Conservation (phyloP, 2,797 vertebrate species). For the Enteromius treurensis region DNA sequence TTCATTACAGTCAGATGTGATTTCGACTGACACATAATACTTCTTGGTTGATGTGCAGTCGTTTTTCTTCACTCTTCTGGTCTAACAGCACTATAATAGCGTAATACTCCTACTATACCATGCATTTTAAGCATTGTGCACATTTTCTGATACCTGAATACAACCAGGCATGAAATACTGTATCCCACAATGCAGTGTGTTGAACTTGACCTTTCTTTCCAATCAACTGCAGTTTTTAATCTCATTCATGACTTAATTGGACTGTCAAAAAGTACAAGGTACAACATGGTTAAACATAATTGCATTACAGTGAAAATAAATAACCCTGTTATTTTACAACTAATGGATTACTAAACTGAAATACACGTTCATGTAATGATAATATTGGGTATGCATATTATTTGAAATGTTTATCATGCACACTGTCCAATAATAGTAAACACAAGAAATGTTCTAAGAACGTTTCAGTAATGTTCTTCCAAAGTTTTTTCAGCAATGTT, state of each 20-base stretch:
- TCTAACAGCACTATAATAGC: neutral
- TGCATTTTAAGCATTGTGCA: neutral
- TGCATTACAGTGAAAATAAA: constrained; percentile 1
- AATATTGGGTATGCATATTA: neutral
- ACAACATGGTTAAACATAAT: neutral
- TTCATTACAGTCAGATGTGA: neutral
- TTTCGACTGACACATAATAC: constrained; percentile 16
- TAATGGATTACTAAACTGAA: neutral
- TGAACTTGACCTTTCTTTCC: neutral
- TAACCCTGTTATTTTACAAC: neutral
- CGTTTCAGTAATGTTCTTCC: too few relatives aligned
- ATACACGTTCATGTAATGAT: neutral
- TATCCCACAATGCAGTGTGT: neutral
- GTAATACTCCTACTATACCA: neutral
- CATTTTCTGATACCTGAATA: neutral
- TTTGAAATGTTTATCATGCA: constrained; percentile 1
- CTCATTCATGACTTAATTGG: neutral
- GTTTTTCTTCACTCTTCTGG: neutral
- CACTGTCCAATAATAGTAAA: neutral
- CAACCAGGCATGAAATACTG: neutral
- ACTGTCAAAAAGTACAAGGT: neutral
- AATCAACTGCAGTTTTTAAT: neutral
- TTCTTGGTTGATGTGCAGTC: neutral
- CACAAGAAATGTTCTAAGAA: neutral
- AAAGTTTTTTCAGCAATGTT: too few relatives aligned